Evolutionary conservation across 2,888 invertebrate genomes (phyloP), one percentile per base, ranked within the genome.

Genomic region (Ceramica pisi): DNA sequence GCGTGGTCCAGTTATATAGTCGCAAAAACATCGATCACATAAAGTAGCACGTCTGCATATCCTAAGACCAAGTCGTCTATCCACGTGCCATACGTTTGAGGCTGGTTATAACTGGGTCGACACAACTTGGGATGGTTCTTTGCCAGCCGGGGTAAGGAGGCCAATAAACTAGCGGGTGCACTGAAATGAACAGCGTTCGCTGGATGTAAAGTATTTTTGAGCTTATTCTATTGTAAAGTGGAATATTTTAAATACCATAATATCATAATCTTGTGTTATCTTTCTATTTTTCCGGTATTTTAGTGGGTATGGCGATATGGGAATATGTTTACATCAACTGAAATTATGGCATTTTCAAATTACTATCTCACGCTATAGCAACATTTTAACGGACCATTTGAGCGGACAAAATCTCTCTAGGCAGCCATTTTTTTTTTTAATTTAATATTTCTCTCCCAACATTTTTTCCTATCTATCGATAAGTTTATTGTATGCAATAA

Each of bases 41-140:
- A 26, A 9, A 56, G 35, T 16, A 51, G 31, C 41, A 35, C 10
- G 44, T 73, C 69, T 76, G 26, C 26, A 7, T 23, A 23, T 21
- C 69, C 59, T 60, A 53, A 71, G 46, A 71, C 62, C 62, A 35
- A 46, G 48, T 68, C 67, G 64, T 59, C 46, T 71, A 71, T 80
- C 67, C 78, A 77, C 70, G 81, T 71, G 67, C 56, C 67, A 56
- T 84, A 79, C 60, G 65, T 81, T 69, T 68, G 56, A 74, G 60
- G 56, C 74, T 67, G 73, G 75, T 71, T 79, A 64, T 70, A 86
- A 78, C 77, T 81, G 75, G 83, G 81, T 84, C 84, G 82, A 65
- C 71, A 59, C 67, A 83, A 79, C 79, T 86, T 79, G 59, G 57
- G 57, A 61, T 71, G 67, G 77, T 75, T 83, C 84, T 81, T 83